Evolutionary conservation across 2,888 invertebrate species (phyloP).

Genomic region (Eupithecia vulgata): DNA sequence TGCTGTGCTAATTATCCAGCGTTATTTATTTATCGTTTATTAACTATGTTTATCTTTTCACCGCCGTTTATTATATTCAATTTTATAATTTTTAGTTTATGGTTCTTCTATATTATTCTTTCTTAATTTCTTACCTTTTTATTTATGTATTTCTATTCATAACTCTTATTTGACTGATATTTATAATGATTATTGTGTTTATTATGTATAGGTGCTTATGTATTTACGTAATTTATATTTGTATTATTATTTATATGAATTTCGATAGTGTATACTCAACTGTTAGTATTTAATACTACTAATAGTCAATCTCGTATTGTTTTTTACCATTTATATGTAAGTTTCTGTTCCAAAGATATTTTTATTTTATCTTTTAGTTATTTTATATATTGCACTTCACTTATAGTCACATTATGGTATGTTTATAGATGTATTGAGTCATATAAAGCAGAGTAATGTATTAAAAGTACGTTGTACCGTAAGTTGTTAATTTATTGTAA

Average conservation of each 20-base stretch:
- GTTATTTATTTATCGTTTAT: conserved; percentile 37
- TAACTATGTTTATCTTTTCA: not conserved
- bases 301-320: conserved; percentile 37
- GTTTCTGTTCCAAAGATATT: conserved; percentile 76
- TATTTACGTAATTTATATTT: conserved; percentile 1
- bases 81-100: conserved; percentile 36
- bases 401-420: conserved; percentile 51
- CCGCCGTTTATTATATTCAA: conserved; percentile 36
- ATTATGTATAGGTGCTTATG: not conserved
- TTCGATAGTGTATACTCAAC: conserved; percentile 10
- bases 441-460: conserved; percentile 57
- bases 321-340: conserved; percentile 54
- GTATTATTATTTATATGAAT: conserved; percentile 4
- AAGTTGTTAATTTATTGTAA: conserved; percentile 47
- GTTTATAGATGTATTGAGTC: conserved; percentile 65
- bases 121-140: not conserved
- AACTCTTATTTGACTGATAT: conserved; percentile 8
- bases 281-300: conserved; percentile 22
- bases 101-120: conserved; percentile 8
- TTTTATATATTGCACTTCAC: conserved; percentile 50
- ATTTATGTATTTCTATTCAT: not conserved
- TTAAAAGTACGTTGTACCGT: conserved; percentile 45
- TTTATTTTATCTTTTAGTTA: conserved; percentile 58
- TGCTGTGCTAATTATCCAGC: conserved; percentile 44
- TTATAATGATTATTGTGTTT: not conserved